Base-by-base conservation (phyloP, 2,888 invertebrate genomes). In the Andrena camellia region DNA sequence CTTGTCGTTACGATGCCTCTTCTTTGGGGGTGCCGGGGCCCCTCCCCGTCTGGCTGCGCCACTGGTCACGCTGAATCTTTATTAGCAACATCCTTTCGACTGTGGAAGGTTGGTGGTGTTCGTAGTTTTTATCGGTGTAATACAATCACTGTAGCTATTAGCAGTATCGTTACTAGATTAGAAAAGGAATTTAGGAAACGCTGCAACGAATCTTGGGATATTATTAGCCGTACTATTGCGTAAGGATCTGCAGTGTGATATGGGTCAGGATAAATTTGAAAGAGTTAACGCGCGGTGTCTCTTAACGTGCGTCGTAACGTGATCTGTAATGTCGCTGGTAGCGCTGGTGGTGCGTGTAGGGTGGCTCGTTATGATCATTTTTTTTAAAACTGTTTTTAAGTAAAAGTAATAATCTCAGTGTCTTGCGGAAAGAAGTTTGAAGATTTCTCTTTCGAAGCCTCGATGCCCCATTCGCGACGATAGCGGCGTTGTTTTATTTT, bases 171-270 rank as follows among this genome's bases (percentile, higher is more conserved):
- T 73, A 54, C 26, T 67, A 67, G 35, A 23, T 42, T 20, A 66
- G 42, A 52, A 35, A 52, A 10, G n/a, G 52, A 31, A 33, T n/a
- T 50, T 78, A 57, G 48, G 35, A 79, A 50, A 70, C 59, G 70
- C 66, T 77, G 83, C 83, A 83, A 83, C 83, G 83, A 83, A 81
- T 69, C 64, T 72, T 48, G 57, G 70, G 69, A 83, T 77, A 83
- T 77, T 77, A 68, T 76, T 76, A 80, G n/a, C 33, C 66, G 48
- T 76, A 77, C 35, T 57, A 50, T 42, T 42, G 42, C 42, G 59
- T 71, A 67, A 72, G 62, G 70, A 80, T 80, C 82, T 82, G 75
- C 74, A 75, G 75, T 67, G 69, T 57, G 75, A 80, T 64, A 64
- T 68, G 62, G 57, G 57, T 35, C 8, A n/a, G 29, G 26, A 52